A percentile compares a stretch with the other conserved stretches of the same genome.
These are phyloP conservation scores for Anagrus nilaparvatae DNA, from an alignment of 1,140 invertebrate species.

Conservation along the genomic window DNA sequence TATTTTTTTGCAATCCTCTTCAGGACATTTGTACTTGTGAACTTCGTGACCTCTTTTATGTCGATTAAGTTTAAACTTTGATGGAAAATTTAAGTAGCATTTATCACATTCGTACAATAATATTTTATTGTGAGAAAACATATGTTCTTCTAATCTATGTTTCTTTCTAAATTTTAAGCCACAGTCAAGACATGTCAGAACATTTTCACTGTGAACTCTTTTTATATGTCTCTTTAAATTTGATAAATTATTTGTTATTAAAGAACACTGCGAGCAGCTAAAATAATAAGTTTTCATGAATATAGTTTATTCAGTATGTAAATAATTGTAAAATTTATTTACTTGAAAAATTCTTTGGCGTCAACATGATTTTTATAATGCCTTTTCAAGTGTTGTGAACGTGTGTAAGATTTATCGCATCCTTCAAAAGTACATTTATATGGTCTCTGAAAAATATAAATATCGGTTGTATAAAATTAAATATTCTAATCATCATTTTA, in stretches of 20 bases:
- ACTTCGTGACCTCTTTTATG: slow-evolving; percentile 6
- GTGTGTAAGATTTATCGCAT: slow-evolving; percentile 15
- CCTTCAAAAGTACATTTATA: slow-evolving; percentile 10
- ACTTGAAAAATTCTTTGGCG: slow-evolving; percentile 1
- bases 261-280: slow-evolving; percentile 11
- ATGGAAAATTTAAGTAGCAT: slow-evolving; percentile 7
- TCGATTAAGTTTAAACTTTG: not conserved
- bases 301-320: not conserved
- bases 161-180: slow-evolving; percentile 14
- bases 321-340: slow-evolving; percentile 1
- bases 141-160: slow-evolving; percentile 10
- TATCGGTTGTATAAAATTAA: not conserved
- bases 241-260: slow-evolving; percentile 7
- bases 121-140: slow-evolving; percentile 5
- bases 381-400: slow-evolving; percentile 12
- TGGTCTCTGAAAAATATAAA: slow-evolving; percentile 11
- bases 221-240: slow-evolving; percentile 16
- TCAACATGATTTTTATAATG: slow-evolving; percentile 9
- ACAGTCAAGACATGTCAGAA: slow-evolving; percentile 10
- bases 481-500: not conserved
- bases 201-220: slow-evolving; percentile 7
- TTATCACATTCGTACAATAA: slow-evolving; percentile 9
- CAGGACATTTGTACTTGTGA: slow-evolving; percentile 9
- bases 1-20: slow-evolving; percentile 8
- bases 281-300: slow-evolving; percentile 3